Evolutionary conservation across 2,797 vertebrate genomes (phyloP).

Genomic region (Carcharodon carcharias): DNA sequence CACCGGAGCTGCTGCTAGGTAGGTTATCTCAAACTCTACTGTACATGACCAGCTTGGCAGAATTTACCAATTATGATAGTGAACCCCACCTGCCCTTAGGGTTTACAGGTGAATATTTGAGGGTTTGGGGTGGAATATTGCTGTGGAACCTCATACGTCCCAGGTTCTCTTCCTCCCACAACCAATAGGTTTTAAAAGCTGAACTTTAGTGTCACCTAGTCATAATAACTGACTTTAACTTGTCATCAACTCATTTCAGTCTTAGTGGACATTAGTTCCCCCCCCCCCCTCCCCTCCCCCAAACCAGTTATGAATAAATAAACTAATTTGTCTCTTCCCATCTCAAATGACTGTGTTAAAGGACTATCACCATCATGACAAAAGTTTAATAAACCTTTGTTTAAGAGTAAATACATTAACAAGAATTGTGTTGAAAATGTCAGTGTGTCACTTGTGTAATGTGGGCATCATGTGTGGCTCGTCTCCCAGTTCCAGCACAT

Average conservation of each 20-base stretch:
- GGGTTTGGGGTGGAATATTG: neutral
- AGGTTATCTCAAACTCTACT: neutral
- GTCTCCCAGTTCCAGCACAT: neutral
- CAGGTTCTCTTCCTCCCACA: neutral
- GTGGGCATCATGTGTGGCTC: neutral
- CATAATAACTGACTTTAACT: no score
- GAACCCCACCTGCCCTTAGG: no score
- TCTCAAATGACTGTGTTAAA: neutral
- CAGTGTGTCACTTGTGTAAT: neutral
- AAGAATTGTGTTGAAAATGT: neutral
- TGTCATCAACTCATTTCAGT: no score
- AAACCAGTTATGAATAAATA: no score
- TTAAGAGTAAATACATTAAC: neutral
- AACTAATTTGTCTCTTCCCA: neutral
- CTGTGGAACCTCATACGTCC: slow-evolving; percentile 29
- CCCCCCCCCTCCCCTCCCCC: no score
- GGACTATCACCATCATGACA: neutral
- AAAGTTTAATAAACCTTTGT: neutral
- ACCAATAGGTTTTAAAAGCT: no score
- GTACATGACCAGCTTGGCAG: neutral
- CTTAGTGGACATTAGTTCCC: no score
- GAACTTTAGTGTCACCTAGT: no score
- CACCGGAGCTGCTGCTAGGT: slow-evolving; percentile 91
- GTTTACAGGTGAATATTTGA: no score
- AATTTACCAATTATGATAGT: neutral